Base-by-base conservation (phyloP, 2,113 vertebrate genomes). In the Scomber scombrus region DNA sequence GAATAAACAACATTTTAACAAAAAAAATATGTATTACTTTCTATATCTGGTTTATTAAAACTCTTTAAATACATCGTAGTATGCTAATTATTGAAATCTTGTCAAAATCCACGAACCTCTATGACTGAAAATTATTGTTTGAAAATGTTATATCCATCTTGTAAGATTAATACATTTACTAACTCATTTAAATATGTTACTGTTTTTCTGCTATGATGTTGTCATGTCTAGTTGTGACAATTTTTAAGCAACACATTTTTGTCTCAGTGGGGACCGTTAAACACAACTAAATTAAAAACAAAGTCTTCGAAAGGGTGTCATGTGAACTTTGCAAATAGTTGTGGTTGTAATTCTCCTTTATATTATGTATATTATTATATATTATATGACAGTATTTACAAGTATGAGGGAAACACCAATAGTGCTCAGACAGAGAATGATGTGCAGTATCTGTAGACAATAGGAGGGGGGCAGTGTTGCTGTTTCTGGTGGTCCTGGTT, bases 391-490 rank as follows among this genome's bases (percentile, higher is more conserved):
- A 21, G 70, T 9, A 4, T 15, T 7, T 26, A 23, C 9, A 16
- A 47, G 34, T 58, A 29, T 52, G 19, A 63, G 21, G 0, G 7
- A 55, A 12, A 26, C 16, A 61, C 40, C 31, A 49, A 8, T 8
- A 19, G 16, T 3, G 55, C 60, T 58, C 19, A 60, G n/a, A 9
- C 52, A 19, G 46, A n/a, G 14, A 62, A 63, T 47, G 18, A n/a
- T 11, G 19, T 92, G 92, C 85, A 94, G 87, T 94, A 52, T 57
- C 76, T 47, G 18, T 4, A 58, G 78, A 88, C 77, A 85, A 72
- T 85, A 86, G 84, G 63, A 91, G 85, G 92, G 84, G 91, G 93
- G 93, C 92, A 93, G 89, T 93, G 80, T 92, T 93, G 89, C 82
- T 81, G 86, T 88, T 84, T 78, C 73, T 71, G 75, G 21, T 76